phyloP scores from a whole-genome alignment of 2,113 vertebrate genomes.

The Pantherophis guttatus region DNA sequence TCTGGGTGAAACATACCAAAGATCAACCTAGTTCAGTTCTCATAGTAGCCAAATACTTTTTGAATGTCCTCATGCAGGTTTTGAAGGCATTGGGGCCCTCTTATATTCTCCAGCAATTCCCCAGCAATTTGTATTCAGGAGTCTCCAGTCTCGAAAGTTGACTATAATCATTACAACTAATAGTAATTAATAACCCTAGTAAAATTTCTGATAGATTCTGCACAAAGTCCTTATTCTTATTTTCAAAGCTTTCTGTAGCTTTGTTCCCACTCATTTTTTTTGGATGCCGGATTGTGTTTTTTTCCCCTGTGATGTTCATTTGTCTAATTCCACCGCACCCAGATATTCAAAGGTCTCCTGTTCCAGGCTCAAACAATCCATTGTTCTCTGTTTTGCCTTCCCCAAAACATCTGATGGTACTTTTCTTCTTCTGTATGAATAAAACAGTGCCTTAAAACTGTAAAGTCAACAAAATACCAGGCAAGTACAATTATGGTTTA shows the following conservation, averaged over 20 bases:
- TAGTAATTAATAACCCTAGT: neutral
- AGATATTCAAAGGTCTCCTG: neutral
- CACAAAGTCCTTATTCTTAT: neutral
- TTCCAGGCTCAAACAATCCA: neutral
- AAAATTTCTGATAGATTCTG: neutral
- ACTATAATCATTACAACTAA: neutral
- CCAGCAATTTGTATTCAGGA: neutral
- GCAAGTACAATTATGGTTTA: neutral
- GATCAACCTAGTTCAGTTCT: neutral
- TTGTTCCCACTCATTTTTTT: neutral
- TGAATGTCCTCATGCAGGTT: neutral
- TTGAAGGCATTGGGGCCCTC: neutral
- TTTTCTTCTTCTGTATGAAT: neutral
- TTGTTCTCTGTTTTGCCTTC: neutral
- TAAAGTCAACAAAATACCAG: neutral
- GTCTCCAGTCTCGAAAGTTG: neutral
- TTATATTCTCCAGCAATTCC: neutral
- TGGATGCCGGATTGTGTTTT: neutral
- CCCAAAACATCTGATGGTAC: neutral
- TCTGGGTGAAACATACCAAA: neutral
- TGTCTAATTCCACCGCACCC: neutral
- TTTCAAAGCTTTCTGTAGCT: neutral
- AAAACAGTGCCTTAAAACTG: neutral
- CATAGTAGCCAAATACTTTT: neutral
- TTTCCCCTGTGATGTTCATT: neutral